Evolutionary conservation across 2,888 invertebrate species (phyloP).

Genomic region (Pollenia griseotomentosa): DNA sequence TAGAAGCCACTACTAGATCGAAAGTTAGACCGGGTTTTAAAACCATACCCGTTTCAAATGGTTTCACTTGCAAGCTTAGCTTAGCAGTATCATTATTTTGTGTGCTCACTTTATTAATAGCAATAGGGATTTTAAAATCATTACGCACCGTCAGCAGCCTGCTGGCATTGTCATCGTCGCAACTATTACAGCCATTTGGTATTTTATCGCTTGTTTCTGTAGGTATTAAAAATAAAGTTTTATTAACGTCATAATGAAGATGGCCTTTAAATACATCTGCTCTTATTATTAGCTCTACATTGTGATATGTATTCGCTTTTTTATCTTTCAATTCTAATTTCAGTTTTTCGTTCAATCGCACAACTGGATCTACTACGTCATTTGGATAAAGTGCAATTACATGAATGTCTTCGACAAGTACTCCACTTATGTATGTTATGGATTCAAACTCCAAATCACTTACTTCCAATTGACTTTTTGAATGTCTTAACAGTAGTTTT

Average conservation of each 20-base stretch:
- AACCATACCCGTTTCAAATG: slow-evolving; percentile 70
- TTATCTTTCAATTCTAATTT: slow-evolving; percentile 54
- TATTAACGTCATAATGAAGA: slow-evolving; percentile 79
- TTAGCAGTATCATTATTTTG: slow-evolving; percentile 80
- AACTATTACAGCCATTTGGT: not conserved
- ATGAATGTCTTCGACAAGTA: slow-evolving; percentile 5
- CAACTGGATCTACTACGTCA: slow-evolving; percentile 75
- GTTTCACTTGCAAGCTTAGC: slow-evolving; percentile 56
- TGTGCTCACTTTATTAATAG: slow-evolving; percentile 89
- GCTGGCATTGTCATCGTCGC: not conserved
- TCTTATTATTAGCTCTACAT: slow-evolving; percentile 77
- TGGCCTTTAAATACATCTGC: slow-evolving; percentile 82
- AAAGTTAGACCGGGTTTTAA: slow-evolving; percentile 79
- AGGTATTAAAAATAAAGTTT: slow-evolving; percentile 80
- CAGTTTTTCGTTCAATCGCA: slow-evolving; percentile 63
- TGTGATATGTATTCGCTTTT: slow-evolving; percentile 71
- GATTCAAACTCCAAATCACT: slow-evolving; percentile 48
- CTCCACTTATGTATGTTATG: slow-evolving; percentile 47
- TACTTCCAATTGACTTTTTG: slow-evolving; percentile 64
- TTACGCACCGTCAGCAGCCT: slow-evolving; percentile 88
- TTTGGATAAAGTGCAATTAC: slow-evolving; percentile 79
- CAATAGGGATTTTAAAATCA: slow-evolving; percentile 89
- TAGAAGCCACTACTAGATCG: slow-evolving; percentile 75
- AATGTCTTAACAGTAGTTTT: slow-evolving; percentile 59
- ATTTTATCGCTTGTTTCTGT: slow-evolving; percentile 52